Base-by-base conservation (phyloP, 2,888 invertebrate genomes). In the Atrina japonica region DNA sequence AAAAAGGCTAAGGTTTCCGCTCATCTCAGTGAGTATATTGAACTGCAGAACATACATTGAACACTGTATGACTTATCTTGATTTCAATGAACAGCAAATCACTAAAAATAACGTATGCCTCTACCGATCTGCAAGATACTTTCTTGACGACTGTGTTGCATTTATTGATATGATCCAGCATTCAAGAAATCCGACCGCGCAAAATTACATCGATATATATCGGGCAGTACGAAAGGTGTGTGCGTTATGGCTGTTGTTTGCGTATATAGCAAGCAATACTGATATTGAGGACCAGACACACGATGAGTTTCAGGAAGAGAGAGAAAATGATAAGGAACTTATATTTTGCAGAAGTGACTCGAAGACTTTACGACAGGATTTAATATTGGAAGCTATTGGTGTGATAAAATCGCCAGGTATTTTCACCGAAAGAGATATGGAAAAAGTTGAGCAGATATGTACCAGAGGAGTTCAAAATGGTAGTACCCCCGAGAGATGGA, bases 61-160 rank as follows among this genome's bases (percentile, higher is more conserved):
- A 30, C 45, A 61, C n/a, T 61, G 45, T 18, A 47, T 30, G n/a
- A 61, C 21, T 30, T 61, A 29, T 61, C 21, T 49, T 7, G 16
- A 16, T 47, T 40, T 56, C 35, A 56, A 35, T 18, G 5, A 5
- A 35, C n/a, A n/a, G n/a, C n/a, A 35, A 7, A 11, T 7, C 11
- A 5, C 11, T 35, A 35, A 11, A 11, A 56, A 21, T n/a, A 14
- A 3, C 14, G 35, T 53, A 21, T 40, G 1, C 11, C 14, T 40
- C n/a, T 29, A 35, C 35, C 35, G 11, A 7, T 35, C 5, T 35
- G 35, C 35, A 7, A 11, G 35, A 35, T 35, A 7, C 11, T 11
- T 35, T 7, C 35, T 35, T 7, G 35, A 35, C 5, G 35, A 35
- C 35, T 7, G 6, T 35, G 6, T 35, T 35, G 35, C 35, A 7